Conservation (phyloP, 2,797 vertebrate genomes). For the Halcyon chelicuti region DNA sequence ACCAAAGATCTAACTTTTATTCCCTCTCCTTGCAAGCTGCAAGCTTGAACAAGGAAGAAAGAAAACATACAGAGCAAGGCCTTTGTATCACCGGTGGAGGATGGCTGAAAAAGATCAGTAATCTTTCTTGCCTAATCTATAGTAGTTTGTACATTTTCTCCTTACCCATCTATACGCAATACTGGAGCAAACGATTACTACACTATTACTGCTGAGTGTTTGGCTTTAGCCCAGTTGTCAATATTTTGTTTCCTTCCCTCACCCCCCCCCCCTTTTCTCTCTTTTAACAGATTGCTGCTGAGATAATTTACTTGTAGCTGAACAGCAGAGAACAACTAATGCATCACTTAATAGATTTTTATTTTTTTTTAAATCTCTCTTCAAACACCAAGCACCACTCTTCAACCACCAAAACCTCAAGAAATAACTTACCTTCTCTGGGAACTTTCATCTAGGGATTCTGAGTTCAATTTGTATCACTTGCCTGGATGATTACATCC, state of each 20-base stretch:
- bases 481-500: not conserved
- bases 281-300: not conserved
- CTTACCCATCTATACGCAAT: not conserved
- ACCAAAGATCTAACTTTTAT: not conserved
- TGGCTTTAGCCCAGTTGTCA: not conserved
- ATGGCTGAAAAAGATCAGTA: not conserved
- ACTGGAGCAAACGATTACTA: not conserved
- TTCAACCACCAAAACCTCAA: not conserved
- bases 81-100: not conserved
- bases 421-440: not conserved
- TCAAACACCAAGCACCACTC: not conserved
- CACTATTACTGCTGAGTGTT: not conserved
- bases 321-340: not conserved
- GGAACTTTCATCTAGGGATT: not conserved
- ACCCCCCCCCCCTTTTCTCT: not conserved
- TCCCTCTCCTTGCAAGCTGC: not conserved
- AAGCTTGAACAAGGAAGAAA: not conserved
- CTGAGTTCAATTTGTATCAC: not conserved
- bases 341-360: not conserved
- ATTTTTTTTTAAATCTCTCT: not conserved
- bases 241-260: not conserved
- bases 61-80: not conserved
- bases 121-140: not conserved
- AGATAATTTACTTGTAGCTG: not conserved
- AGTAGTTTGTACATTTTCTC: not conserved